Base-by-base conservation (phyloP, 2,113 vertebrate genomes). In the Halichoeres trimaculatus region DNA sequence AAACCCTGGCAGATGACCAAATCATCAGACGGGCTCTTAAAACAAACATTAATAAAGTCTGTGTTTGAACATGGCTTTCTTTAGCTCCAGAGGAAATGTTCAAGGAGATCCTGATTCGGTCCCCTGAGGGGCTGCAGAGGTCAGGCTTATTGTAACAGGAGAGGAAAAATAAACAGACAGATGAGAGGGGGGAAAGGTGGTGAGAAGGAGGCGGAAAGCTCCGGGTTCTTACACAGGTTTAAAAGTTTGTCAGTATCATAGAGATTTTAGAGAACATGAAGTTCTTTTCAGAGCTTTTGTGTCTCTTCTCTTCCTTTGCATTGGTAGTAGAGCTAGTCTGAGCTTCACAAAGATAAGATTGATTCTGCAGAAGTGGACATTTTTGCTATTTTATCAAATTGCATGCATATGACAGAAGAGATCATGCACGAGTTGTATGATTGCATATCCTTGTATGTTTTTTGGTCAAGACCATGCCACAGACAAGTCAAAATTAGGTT, bases 1-100 rank as follows among this genome's bases (percentile, higher is more conserved):
- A 69, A 76, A 58, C 2, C 51, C 64, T 76, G 59, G 75, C 72
- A 16, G 35, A 12, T 2, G 13, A 59, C 64, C 62, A 78, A 48
- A 56, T 64, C 40, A 54, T 41, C 55, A 30, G 38, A 59, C 36
- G 14, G 6, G 58, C 23, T 61, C 14, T 38, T 53, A 40, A 61
- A 82, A 68, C 58, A 77, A 74, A 73, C 59, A 26, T 38, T 38
- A 12, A 54, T 64, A 9, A 9, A 19, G 23, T 57, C 43, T 8
- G 1, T 50, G 57, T 60, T 61, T 58, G 8, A 59, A 34, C 17
- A 4, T 4, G 57, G 55, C 23, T 61, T 51, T 62, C 22, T 51
- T 51, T 57, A 45, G 36, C 14, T 24, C 2, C 4, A 1, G 38
- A 19, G 51, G 24, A 50, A 30, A 30, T 43, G 45, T 59, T 66